Percentiles rank a stretch among this genome's conserved stretches.
Evolutionary conservation across 1,140 invertebrate species (phyloP).

Genomic region (Dreissena rostriformis): DNA sequence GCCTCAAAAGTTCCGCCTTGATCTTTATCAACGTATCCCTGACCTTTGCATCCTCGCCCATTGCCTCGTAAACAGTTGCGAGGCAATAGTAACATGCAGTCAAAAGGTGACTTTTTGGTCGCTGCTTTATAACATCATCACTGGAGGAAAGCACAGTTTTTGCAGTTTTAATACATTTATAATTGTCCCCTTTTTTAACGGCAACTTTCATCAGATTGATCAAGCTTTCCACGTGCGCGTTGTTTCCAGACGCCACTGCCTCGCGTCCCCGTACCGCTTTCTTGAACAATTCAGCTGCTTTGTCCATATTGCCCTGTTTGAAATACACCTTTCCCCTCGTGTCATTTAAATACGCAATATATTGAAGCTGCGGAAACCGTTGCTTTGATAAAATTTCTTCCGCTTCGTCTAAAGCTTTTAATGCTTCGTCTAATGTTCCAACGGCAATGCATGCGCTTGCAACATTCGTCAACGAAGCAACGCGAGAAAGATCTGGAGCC

Average conservation of each 20-base stretch:
- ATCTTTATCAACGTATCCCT: constrained; percentile 31
- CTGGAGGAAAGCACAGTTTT: constrained; percentile 24
- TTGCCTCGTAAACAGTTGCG: constrained; percentile 13
- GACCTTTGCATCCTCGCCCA: neutral
- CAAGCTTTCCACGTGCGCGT: constrained; percentile 37
- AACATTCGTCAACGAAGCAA: constrained; percentile 30
- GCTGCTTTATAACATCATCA: neutral
- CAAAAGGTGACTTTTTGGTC: constrained; percentile 34
- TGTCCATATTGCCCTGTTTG: neutral
- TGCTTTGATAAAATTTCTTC: neutral
- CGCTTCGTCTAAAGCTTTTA: constrained; percentile 34
- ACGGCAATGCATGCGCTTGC: constrained; percentile 6
- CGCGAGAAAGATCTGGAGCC: constrained; percentile 3
- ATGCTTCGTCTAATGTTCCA: constrained; percentile 10
- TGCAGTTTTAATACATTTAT: neutral
- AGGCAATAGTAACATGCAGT: constrained; percentile 27
- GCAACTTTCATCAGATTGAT: constrained; percentile 27
- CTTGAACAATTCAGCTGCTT: constrained; percentile 22
- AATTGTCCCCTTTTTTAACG: neutral
- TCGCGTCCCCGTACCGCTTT: constrained; percentile 27
- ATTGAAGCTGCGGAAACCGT: neutral
- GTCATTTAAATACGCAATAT: constrained; percentile 24
- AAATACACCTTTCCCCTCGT: constrained; percentile 34
- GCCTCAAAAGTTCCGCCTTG: constrained; percentile 27
- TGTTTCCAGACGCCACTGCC: neutral